Base-by-base conservation (phyloP, 2,888 invertebrate species). In the Eledone cirrhosa region DNA sequence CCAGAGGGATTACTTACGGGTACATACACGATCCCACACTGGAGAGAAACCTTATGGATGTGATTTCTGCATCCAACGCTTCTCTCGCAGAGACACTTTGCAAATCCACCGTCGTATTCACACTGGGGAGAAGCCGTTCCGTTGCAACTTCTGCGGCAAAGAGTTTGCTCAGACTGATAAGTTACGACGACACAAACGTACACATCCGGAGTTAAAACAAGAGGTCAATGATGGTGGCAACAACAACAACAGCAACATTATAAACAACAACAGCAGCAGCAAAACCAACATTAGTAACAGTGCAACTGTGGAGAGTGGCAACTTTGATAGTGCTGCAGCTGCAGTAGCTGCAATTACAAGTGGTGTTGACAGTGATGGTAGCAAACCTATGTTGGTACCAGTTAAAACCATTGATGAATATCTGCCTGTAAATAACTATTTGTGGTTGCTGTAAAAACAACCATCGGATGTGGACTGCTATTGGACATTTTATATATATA, bases 381-480 rank as follows among this genome's bases (percentile, higher is more conserved):
- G 27, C 19, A 72, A 72, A 27, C 33, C 72, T 13, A 33, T 72
- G 72, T 22, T 72, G 41, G 72, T 72, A 11, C 72, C 72, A 4
- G 33, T 72, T n/a, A 72, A 72, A 31, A n/a, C 41, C 22, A 31
- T 72, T 22, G 72, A 72, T 19, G 72, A 72, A 0, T 72, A 72
- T 72, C n/a, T 41, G 22, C 72, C 72, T 72, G 72, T 72, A 13
- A 72, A 33, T 22, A 72, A 72, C 41, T 72, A 72, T 33, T 22
- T 72, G 72, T 72, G 72, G 72, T 31, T 72, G 31, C 7, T 72
- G 41, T 72, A 72, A 72, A n/a, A n/a, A n/a, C n/a, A n/a, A n/a
- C n/a, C n/a, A n/a, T n/a, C n/a, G n/a, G n/a, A n/a, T n/a, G n/a
- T n/a, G n/a, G n/a, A n/a, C n/a, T n/a, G n/a, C n/a, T n/a, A n/a